Evolutionary conservation across 2,888 invertebrate genomes (phyloP), one percentile per base, ranked within the genome.

Genomic region (Chirona hameri): DNA sequence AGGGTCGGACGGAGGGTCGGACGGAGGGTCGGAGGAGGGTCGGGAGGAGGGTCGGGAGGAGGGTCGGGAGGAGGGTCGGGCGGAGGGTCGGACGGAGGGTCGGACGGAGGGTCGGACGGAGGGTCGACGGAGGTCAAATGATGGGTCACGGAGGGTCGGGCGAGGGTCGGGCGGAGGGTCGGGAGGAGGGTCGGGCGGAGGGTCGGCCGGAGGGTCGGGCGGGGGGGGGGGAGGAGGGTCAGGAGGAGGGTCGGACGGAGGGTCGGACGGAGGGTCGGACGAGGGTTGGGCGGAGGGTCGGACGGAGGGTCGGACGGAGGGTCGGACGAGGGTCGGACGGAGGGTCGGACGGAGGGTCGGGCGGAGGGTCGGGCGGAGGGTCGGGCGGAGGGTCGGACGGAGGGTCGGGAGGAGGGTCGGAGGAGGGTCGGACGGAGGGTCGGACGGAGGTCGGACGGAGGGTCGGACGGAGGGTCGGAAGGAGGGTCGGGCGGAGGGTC

Each of bases 11-110:
- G 46, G 57, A 81, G 52, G 52, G 57, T n/a, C 79, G 65, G 29
- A 81, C 12, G 14, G 46, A 48, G 39, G 79, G 9, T 84, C 52
- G 48, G 39, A 31, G 2, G 39, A 10, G 57, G 39, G 39, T 39
- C 39, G 7, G 24, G 14, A n/a, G n/a, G 65, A 83, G 31, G 29
- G 82, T 57, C 81, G 57, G 69, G 82, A 9, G n/a, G n/a, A 60
- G n/a, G n/a, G n/a, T 39, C 39, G n/a, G 60, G n/a, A 24, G 10
- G n/a, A 4, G n/a, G 7, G 39, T n/a, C n/a, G n/a, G n/a, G n/a
- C 31, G 14, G 65, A 83, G 31, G 29, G 82, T 57, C 81, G 57
- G 69, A 81, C 15, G n/a, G n/a, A 60, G n/a, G n/a, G n/a, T 39
- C 39, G n/a, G 60, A 60, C 60, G 10, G n/a, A 4, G n/a, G 7